Percentiles rank a stretch among this genome's conserved stretches.
phyloP scores from a whole-genome alignment of 2,113 vertebrate species.

The Mobula birostris region DNA sequence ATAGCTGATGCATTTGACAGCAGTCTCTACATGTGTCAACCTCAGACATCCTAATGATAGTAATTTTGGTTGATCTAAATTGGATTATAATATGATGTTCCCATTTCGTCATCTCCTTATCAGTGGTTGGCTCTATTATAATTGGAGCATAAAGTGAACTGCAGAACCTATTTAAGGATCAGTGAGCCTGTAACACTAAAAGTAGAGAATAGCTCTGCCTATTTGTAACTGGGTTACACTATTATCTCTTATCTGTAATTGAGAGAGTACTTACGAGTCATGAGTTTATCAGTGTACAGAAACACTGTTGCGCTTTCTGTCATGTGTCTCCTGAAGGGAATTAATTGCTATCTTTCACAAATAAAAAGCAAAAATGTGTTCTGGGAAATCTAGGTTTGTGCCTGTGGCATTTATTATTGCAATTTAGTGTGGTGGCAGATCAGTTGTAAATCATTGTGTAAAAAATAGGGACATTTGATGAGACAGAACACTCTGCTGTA shows the following conservation, averaged over 20 bases:
- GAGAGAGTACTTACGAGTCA: slow-evolving; percentile 57
- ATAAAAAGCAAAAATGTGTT: slow-evolving; percentile 43
- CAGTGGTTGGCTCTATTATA: slow-evolving; percentile 41
- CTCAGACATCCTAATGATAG: slow-evolving; percentile 43
- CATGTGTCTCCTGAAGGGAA: slow-evolving; percentile 57
- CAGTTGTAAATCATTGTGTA: slow-evolving; percentile 46
- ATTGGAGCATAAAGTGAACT: slow-evolving; percentile 42
- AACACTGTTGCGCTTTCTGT: slow-evolving; percentile 64
- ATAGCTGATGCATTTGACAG: slow-evolving; percentile 34
- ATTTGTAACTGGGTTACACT: slow-evolving; percentile 66
- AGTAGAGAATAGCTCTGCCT: slow-evolving; percentile 53
- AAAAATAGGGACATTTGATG: slow-evolving; percentile 38
- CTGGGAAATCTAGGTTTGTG: slow-evolving; percentile 55
- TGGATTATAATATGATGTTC: slow-evolving; percentile 48
- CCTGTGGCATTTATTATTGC: slow-evolving; percentile 53
- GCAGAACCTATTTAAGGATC: slow-evolving; percentile 48
- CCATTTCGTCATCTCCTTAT: slow-evolving; percentile 53
- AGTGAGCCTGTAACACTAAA: slow-evolving; percentile 54
- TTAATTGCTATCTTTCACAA: slow-evolving; percentile 61
- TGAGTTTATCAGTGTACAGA: slow-evolving; percentile 62
- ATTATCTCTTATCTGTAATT: slow-evolving; percentile 61
- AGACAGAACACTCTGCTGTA: slow-evolving; percentile 41
- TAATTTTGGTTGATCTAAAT: slow-evolving; percentile 48
- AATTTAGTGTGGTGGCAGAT: slow-evolving; percentile 41
- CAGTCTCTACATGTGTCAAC: slow-evolving; percentile 39